Evolutionary conservation across 2,797 vertebrate genomes (phyloP).

Genomic region (Tympanoctomys barrerae): DNA sequence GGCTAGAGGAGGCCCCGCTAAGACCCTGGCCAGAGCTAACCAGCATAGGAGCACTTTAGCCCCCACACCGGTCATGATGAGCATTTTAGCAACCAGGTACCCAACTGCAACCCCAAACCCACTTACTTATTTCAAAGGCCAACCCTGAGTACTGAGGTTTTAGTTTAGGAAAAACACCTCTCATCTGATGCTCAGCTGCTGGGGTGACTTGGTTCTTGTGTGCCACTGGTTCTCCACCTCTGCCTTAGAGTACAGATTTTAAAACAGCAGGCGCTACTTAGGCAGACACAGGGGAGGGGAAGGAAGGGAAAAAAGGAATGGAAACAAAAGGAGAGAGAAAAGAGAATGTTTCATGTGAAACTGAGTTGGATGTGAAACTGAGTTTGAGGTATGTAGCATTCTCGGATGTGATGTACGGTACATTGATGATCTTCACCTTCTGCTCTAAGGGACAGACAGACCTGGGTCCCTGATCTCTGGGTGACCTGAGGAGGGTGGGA

Average conservation of each 20-base stretch:
- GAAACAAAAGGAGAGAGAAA: neutral
- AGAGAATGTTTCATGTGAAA: neutral
- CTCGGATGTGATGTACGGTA: neutral
- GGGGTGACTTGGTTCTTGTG: neutral
- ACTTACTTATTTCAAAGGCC: neutral
- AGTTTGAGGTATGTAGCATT: neutral
- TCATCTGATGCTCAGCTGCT: neutral
- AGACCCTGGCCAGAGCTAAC: conserved; percentile 21
- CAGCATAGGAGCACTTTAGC: neutral
- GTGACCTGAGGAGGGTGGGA: neutral
- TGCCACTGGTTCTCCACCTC: neutral
- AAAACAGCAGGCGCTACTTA: neutral
- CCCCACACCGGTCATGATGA: neutral
- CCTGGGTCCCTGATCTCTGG: neutral
- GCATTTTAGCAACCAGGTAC: neutral
- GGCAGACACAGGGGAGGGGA: neutral
- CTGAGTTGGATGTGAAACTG: conserved; percentile 18
- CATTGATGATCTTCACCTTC: neutral
- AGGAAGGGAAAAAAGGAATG: neutral
- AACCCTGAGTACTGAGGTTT: neutral
- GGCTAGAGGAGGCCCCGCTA: no score
- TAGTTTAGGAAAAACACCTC: neutral
- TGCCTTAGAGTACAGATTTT: neutral
- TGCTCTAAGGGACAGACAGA: neutral
- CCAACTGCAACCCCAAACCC: neutral